Evolutionary conservation across 2,888 invertebrate species (phyloP).

Genomic region (Stenoptilia bipunctidactyla): DNA sequence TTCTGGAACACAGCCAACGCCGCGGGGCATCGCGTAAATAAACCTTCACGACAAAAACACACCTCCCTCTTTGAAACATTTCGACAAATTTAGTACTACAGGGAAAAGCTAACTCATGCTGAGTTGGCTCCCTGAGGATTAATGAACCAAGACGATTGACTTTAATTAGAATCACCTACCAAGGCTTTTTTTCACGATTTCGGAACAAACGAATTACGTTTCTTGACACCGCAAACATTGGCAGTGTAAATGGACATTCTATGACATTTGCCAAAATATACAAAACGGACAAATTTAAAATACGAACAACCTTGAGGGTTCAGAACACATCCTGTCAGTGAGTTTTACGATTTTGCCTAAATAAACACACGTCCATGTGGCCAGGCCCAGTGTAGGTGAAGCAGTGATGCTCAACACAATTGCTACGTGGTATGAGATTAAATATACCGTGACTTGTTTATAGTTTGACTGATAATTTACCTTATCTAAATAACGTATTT

Average conservation of each 20-base stretch:
- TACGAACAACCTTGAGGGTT: constrained; percentile 61
- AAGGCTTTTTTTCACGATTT: too few relatives aligned
- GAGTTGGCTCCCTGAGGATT: too few relatives aligned
- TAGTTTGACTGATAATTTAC: too few relatives aligned
- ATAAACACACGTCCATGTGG: constrained; percentile 36
- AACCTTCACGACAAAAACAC: constrained; percentile 43
- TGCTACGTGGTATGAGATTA: too few relatives aligned
- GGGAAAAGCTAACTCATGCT: neutral
- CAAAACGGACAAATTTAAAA: constrained; percentile 24
- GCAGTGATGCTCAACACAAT: too few relatives aligned
- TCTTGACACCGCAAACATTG: neutral
- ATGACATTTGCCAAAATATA: constrained; percentile 17
- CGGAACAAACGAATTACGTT: too few relatives aligned
- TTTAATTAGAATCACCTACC: too few relatives aligned
- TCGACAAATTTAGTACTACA: constrained; percentile 40
- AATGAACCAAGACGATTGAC: too few relatives aligned
- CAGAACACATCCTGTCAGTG: constrained; percentile 59
- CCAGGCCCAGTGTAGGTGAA: too few relatives aligned
- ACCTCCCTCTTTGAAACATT: constrained; percentile 5
- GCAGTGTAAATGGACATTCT: neutral
- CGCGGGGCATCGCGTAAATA: constrained; percentile 54
- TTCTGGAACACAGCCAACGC: constrained; percentile 27
- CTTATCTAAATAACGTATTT: too few relatives aligned
- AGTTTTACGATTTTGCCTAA: constrained; percentile 61
- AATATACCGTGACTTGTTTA: too few relatives aligned